Base-by-base conservation (phyloP, 1,140 invertebrate genomes). In the Diuraphis noxia region DNA sequence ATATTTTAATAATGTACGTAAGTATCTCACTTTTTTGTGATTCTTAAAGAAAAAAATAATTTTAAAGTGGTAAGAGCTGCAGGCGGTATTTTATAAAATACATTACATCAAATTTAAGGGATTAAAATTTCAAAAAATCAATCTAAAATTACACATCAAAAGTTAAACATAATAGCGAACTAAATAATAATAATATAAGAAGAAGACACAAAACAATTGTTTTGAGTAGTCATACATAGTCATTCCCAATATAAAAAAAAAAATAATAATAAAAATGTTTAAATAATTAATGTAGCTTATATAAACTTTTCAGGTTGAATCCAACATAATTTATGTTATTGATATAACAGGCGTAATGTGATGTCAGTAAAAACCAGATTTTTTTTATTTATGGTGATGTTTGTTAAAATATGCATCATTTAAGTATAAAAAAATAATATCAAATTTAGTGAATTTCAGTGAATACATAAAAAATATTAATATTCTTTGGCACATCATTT, bases 401-500 rank as follows among this genome's bases (percentile, higher is more conserved):
- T 72, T 17, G n/a, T 72, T 72, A 72, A 34, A 46, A 46, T 43
- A 46, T 46, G 19, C 2, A 85, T 34, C 34, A 5, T 23, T 49
- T 85, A 36, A n/a, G 84, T 86, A 36, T 86, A 23, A 86, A 86
- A 72, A 85, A 49, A 86, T 36, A 88, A 72, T n/a, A 63, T 23
- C 63, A 21, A 88, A 5, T 41, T 21, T 23, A 87, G 36, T 87
- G 23, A 36, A 72, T 25, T n/a, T 46, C 38, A 38, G 38, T 30
- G 25, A n/a, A n/a, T 56, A 63, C 52, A 63, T 56, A 63, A 23
- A 79, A 86, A 86, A 34, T 46, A 46, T n/a, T n/a, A n/a, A n/a
- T 72, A 63, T 88, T n/a, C 36, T 30, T 89, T 89, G 88, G 88
- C 88, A 89, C 88, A 89, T 77, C 6, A 41, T 89, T 41, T 89